A percentile compares a stretch with the other conserved stretches of the same genome.
Conservation (phyloP, 2,888 invertebrate species). For the Idaea biselata region DNA sequence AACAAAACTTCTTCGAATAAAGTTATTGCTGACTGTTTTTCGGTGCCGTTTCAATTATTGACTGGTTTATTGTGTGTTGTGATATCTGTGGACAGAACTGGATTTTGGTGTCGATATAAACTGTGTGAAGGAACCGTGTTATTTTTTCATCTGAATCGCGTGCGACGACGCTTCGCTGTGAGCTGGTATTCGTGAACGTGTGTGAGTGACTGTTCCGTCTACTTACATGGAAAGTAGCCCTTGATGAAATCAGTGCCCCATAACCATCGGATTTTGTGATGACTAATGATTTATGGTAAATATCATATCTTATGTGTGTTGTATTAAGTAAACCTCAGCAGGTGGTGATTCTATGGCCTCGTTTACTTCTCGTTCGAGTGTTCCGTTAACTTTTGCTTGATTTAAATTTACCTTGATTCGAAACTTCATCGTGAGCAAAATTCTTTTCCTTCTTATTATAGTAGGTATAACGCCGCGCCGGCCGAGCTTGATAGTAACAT, state of each 20-base stretch:
- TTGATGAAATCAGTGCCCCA: constrained; percentile 60
- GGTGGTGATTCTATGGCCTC: constrained; percentile 71
- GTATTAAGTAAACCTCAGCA: constrained; percentile 46
- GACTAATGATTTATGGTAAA: constrained; percentile 69
- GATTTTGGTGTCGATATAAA: constrained; percentile 54
- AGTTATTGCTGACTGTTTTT: constrained; percentile 59
- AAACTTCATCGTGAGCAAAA: constrained; percentile 13
- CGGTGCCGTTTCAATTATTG: constrained; percentile 62
- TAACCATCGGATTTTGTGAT: constrained; percentile 61
- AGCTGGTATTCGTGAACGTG: constrained; percentile 66
- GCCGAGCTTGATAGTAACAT: constrained; percentile 7
- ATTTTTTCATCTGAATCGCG: constrained; percentile 77
- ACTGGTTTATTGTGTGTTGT: constrained; percentile 66
- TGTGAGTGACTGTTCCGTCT: constrained; percentile 75
- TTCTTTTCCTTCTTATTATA: constrained; percentile 10
- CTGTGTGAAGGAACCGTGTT: constrained; percentile 72
- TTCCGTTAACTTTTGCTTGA: constrained; percentile 56
- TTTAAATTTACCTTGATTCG: constrained; percentile 37
- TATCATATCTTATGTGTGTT: constrained; percentile 43
- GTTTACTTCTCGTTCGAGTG: constrained; percentile 50
- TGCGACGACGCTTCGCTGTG: constrained; percentile 67
- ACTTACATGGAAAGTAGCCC: constrained; percentile 71
- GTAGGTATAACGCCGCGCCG: constrained; percentile 12
- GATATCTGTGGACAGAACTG: constrained; percentile 55
- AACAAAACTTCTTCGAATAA: constrained; percentile 72